Percentiles rank a stretch among this genome's conserved stretches.
phyloP scores from a whole-genome alignment of 2,797 vertebrate species.

The Tympanoctomys barrerae region DNA sequence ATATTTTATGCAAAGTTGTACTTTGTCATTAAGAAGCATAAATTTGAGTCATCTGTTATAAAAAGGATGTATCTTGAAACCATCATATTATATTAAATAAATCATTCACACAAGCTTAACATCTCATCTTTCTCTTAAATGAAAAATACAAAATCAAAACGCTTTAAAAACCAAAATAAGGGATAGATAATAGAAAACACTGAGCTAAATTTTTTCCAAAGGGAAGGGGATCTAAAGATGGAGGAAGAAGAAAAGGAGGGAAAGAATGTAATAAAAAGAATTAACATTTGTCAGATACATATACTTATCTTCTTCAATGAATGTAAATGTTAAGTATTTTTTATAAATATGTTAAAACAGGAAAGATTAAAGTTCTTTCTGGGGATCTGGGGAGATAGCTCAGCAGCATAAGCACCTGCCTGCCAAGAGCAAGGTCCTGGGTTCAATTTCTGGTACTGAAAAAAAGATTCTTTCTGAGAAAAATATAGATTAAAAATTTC shows the following conservation, averaged over 20 bases:
- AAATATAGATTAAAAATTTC: constrained; percentile 29
- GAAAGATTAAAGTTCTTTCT: constrained; percentile 7
- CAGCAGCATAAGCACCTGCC: too few relatives aligned
- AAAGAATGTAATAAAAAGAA: background rate
- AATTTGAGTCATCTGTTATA: background rate
- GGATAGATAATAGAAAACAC: background rate
- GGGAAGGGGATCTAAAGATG: background rate
- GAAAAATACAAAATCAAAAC: background rate
- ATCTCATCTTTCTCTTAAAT: background rate
- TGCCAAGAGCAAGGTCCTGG: too few relatives aligned
- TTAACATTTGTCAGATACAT: background rate
- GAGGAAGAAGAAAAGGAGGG: background rate
- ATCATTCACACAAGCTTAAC: background rate
- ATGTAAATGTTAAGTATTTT: background rate
- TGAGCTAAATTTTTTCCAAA: background rate
- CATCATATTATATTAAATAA: background rate
- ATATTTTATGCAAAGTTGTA: background rate
- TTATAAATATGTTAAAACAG: background rate
- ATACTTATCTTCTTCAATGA: background rate
- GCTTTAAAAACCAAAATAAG: background rate
- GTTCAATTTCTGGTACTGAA: too few relatives aligned
- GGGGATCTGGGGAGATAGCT: background rate
- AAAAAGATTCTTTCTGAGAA: background rate
- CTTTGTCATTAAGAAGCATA: background rate
- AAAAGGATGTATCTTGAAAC: background rate